Evolutionary conservation across 2,797 vertebrate genomes (phyloP).

Genomic region (Myotis vivesi): DNA sequence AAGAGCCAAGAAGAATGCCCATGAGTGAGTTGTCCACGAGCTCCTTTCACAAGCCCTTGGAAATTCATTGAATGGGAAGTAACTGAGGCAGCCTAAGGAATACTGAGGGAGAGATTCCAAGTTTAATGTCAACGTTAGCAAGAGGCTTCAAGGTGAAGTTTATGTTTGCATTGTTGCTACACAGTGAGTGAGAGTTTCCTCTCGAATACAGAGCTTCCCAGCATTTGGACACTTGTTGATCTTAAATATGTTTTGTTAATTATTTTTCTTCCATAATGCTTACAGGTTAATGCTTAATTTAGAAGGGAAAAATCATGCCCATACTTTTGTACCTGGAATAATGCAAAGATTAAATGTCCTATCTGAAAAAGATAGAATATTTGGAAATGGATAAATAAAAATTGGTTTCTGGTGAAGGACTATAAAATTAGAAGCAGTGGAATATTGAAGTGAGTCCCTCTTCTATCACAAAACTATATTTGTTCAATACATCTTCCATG

Average conservation of each 20-base stretch:
- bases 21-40: neutral
- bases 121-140: neutral
- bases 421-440: neutral
- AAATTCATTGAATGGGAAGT: neutral
- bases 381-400: neutral
- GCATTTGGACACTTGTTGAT: neutral
- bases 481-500: neutral
- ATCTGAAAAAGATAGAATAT: neutral
- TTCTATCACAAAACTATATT: neutral
- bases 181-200: neutral
- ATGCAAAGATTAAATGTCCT: neutral
- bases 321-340: neutral
- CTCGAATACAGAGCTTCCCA: neutral
- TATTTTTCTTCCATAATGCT: slow-evolving; percentile 28
- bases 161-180: neutral
- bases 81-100: neutral
- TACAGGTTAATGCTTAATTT: neutral
- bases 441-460: neutral
- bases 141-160: neutral
- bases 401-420: neutral
- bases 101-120: neutral
- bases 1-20: neutral
- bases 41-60: neutral
- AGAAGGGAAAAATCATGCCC: neutral
- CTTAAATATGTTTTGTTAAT: neutral